Evolutionary conservation across 2,113 vertebrate species (phyloP), one percentile per base, ranked within the genome.

Genomic region (Callocephalon fimbriatum): DNA sequence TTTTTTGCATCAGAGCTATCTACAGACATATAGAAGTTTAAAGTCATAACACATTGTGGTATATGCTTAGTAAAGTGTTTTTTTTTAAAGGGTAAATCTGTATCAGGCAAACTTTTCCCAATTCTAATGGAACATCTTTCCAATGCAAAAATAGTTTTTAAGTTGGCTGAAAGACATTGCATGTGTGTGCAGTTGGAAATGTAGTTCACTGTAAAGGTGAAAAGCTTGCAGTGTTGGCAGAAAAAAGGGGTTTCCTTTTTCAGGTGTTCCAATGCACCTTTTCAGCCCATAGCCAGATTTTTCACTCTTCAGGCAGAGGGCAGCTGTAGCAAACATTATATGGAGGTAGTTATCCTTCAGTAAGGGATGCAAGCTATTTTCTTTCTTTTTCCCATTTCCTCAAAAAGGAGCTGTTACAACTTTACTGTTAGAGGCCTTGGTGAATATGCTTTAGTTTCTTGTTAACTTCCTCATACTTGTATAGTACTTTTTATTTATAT

Each of bases 381-480:
- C 67, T 62, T 81, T 27, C 31, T 88, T 59, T 94, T 38, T 32
- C 68, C 9, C 35, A 42, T 66, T 66, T 95, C 83, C 62, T 90
- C 82, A 72, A 61, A 81, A 96, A 91, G 70, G 61, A 97, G 29
- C 37, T 88, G 42, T 78, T 95, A 25, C 23, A 88, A 32, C 66
- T 94, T 95, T 66, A 15, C 54, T 95, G 70, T 90, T 90, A 68
- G 74, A 94, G 85, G 58, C 37, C 92, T 91, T 76, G 48, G 56
- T 82, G 67, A 67, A 67, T 81, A 12, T 23, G 37, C 21, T 84
- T 62, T 54, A 53, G 65, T 85, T 79, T 76, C 53, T 90, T 76
- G 26, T 10, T 51, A 58, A 67, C 32, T 86, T 83, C 35, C 45
- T 86, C 1, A 1, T 37, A 44, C 11, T 48, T 50, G 6, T 29